A percentile compares a stretch with the other conserved stretches of the same genome.
phyloP scores from a whole-genome alignment of 2,888 invertebrate species.

The Bursaphelenchus okinawaensis region DNA sequence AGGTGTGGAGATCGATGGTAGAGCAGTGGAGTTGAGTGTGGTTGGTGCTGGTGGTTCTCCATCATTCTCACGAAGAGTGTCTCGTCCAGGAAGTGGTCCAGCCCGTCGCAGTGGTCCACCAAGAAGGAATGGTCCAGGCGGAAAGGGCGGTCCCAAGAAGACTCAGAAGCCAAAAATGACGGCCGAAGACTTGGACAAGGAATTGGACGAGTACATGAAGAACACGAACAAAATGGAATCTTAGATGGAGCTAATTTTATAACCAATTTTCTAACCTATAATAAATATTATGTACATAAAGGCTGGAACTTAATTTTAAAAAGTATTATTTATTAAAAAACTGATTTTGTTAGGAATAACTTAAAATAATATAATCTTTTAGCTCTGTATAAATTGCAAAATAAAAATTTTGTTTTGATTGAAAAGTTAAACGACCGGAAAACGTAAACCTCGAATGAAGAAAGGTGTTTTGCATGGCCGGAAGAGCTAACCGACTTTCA shows the following conservation, averaged over 20 bases:
- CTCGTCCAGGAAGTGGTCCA: background rate
- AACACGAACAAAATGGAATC: background rate
- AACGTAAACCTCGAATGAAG: too few relatives aligned
- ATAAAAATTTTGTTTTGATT: too few relatives aligned
- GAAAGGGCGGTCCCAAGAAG: background rate
- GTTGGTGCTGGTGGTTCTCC: slow-evolving; percentile 2
- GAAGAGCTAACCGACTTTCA: background rate
- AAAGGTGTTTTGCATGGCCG: background rate
- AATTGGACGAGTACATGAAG: slow-evolving; percentile 25
- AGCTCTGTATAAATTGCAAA: too few relatives aligned
- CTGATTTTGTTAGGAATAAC: too few relatives aligned
- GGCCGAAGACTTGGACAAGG: slow-evolving; percentile 21
- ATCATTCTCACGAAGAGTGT: background rate
- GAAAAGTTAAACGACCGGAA: background rate
- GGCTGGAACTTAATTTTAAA: too few relatives aligned
- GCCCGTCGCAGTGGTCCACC: background rate
- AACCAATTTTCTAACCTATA: too few relatives aligned
- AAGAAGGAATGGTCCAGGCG: background rate
- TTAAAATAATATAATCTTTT: too few relatives aligned
- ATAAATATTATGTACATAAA: too few relatives aligned
- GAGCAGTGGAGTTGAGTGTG: slow-evolving; percentile 6
- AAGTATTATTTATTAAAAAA: too few relatives aligned
- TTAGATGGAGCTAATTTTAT: background rate
- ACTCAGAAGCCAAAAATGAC: slow-evolving; percentile 18
- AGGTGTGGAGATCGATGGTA: slow-evolving; percentile 17